Percentiles rank a stretch among this genome's conserved stretches.
Evolutionary conservation across 1,140 invertebrate species (phyloP).

Genomic region (Drosophila repletoides): DNA sequence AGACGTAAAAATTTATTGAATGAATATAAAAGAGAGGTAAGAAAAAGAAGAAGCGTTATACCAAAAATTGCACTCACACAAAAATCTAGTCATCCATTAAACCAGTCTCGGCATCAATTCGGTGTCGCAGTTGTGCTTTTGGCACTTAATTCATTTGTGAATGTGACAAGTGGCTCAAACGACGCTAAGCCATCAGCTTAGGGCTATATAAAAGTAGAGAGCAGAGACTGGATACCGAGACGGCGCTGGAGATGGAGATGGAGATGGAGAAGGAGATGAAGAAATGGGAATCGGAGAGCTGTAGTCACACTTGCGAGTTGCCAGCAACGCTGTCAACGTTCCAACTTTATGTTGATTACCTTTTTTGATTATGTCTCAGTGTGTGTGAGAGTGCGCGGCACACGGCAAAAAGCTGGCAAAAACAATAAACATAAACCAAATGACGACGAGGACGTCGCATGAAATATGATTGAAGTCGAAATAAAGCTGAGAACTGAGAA

Average conservation of each 20-base stretch:
- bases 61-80: background rate
- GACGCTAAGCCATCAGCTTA: conserved; percentile 24
- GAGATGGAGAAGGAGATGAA: conserved; percentile 38
- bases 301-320: conserved; percentile 45
- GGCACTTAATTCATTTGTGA: conserved; percentile 79
- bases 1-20: no score
- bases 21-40: no score
- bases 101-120: conserved; percentile 29
- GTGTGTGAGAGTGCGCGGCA: conserved; percentile 50
- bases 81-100: conserved; percentile 19
- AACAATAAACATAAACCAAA: conserved; percentile 81
- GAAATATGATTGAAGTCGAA: conserved; percentile 80
- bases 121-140: conserved; percentile 72
- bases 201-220: no score
- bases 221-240: conserved; percentile 13
- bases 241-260: conserved; percentile 3
- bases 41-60: no score
- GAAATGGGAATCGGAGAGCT: conserved; percentile 59
- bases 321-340: conserved; percentile 62
- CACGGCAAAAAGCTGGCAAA: conserved; percentile 69
- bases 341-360: conserved; percentile 80
- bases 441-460: conserved; percentile 41
- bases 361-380: conserved; percentile 78
- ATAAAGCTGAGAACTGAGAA: conserved; percentile 49
- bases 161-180: conserved; percentile 66